phyloP scores from a whole-genome alignment of 2,888 invertebrate genomes.

The Dasypolia templi region DNA sequence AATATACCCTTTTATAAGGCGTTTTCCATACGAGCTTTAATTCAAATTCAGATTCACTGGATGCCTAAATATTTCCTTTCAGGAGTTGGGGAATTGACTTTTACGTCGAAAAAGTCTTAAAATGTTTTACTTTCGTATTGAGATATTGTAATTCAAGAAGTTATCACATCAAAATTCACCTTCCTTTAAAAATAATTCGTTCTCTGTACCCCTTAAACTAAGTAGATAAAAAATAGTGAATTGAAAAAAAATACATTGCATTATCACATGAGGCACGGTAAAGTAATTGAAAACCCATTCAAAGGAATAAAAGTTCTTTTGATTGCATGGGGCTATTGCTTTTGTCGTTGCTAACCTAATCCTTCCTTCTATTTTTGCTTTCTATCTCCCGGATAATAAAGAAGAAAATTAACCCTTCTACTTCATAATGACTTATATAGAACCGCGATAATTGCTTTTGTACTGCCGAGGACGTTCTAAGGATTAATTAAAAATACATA shows the following conservation, averaged over 20 bases:
- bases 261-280: neutral
- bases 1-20: slow-evolving; percentile 79
- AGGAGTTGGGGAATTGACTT: slow-evolving; percentile 42
- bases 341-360: slow-evolving; percentile 36
- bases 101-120: neutral
- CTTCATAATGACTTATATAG: slow-evolving; percentile 66
- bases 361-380: slow-evolving; percentile 55
- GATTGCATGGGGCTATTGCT: neutral
- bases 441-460: slow-evolving; percentile 68
- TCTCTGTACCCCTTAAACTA: neutral
- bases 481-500: slow-evolving; percentile 72
- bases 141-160: slow-evolving; percentile 1
- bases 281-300: neutral
- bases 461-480: slow-evolving; percentile 67
- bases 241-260: too few species aligned
- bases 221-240: too few species aligned
- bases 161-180: neutral
- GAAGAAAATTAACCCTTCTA: slow-evolving; percentile 68
- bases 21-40: slow-evolving; percentile 74
- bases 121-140: neutral
- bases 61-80: slow-evolving; percentile 73
- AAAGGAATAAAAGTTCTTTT: neutral
- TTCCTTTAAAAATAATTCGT: neutral
- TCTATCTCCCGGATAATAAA: slow-evolving; percentile 62
- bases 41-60: slow-evolving; percentile 79